Conservation (phyloP, 2,797 vertebrate genomes). For the Scleropages formosus region DNA sequence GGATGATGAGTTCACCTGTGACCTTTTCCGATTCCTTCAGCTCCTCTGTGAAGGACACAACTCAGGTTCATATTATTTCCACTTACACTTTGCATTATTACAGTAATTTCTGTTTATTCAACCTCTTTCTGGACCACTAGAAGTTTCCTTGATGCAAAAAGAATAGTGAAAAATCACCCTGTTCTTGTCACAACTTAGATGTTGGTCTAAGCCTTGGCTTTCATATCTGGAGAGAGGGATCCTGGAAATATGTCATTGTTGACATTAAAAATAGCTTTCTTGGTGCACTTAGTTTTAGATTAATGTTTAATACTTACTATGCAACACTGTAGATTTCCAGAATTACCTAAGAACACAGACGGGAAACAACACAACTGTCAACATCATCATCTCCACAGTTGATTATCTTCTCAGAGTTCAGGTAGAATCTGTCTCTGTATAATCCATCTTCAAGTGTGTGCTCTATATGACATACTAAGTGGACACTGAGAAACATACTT, state of each 20-base stretch:
- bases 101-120: no score
- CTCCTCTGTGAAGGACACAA: conserved; percentile 95
- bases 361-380: conserved; percentile 93
- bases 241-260: neutral
- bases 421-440: conserved; percentile 58
- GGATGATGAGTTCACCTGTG: conserved; percentile 94
- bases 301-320: neutral
- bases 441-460: neutral
- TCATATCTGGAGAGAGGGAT: neutral
- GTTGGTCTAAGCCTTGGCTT: no score
- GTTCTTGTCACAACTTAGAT: no score
- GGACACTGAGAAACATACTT: neutral
- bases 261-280: neutral
- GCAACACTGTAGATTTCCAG: conserved; percentile 81
- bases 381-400: conserved; percentile 95
- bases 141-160: no score
- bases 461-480: neutral
- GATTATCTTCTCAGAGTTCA: conserved; percentile 93
- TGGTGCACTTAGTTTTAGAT: neutral
- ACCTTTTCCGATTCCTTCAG: conserved; percentile 95
- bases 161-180: no score
- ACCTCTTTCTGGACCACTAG: no score
- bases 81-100: neutral
- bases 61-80: conserved; percentile 74
- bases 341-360: conserved; percentile 95